Evolutionary conservation across 2,888 invertebrate genomes (phyloP), one percentile per base, ranked within the genome.

Genomic region (Pharmacophagus antenor): DNA sequence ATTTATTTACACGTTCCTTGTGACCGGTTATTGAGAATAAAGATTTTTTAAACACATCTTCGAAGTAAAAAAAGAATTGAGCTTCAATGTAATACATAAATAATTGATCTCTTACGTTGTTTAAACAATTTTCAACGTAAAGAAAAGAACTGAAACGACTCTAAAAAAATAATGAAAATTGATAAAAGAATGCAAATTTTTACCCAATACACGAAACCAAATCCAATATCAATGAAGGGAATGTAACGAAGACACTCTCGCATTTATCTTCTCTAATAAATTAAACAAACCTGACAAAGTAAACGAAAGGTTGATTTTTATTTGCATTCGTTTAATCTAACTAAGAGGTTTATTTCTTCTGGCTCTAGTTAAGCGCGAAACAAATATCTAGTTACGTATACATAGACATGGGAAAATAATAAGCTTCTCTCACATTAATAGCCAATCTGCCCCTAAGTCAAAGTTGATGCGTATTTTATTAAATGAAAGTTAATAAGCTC

Each of bases 211-310:
- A 27, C 22, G 3, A 51, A 46, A 57, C 27, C 15, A 17, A 47
- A 47, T 51, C 22, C 31, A 51, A 51, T 31, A 46, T 31, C 44
- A 51, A 46, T 46, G 23, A 27, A 46, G 10, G 54, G 7, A 44
- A 21, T 25, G 50, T 50, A 57, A 50, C n/a, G 22, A 58, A 37
- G 31, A 17, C 44, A 22, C 18, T n/a, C 23, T 44, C 31, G 31
- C 31, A 47, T 55, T 55, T 37, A 55, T 55, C 56, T 57, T 23
- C 44, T 41, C 51, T 58, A 20, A 53, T 58, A 58, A 58, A 58
- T 53, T 58, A 58, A 58, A 58, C 18, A 58, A 58, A 58, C 41
- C 41, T n/a, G 25, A n/a, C 47, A 20, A 48, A 22, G 46, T 22
- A 37, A 25, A 27, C 18, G 17, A 7, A n/a, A 1, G 48, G 53